Conservation (phyloP, 2,113 vertebrate species). For the Ifrita kowaldi region DNA sequence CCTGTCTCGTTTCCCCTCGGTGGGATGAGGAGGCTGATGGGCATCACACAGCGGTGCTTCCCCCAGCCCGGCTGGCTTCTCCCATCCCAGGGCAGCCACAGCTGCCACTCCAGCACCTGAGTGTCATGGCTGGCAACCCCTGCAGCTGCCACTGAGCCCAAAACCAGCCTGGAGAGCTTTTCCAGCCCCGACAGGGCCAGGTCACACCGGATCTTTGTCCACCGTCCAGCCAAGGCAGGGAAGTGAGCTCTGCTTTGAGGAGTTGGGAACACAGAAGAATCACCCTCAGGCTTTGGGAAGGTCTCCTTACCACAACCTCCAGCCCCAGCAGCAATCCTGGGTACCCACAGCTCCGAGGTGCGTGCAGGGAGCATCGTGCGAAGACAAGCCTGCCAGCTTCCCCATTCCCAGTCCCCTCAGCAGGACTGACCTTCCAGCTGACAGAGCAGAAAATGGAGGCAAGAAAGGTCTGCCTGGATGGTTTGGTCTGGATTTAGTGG, state of each 20-base stretch:
- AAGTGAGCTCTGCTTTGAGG: neutral
- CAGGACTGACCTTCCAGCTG: neutral
- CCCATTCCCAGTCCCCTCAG: neutral
- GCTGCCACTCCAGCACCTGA: neutral
- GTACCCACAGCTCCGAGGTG: neutral
- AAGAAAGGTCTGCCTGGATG: neutral
- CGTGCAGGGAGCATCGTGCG: neutral
- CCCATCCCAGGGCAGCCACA: neutral
- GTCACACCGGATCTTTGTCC: neutral
- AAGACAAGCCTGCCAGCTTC: neutral
- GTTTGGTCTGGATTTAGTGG: neutral
- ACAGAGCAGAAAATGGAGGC: neutral
- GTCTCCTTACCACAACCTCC: neutral
- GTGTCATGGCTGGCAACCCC: neutral
- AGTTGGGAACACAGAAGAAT: neutral
- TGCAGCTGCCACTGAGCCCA: neutral
- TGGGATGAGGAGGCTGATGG: fast-evolving
- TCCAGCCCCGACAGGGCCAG: neutral
- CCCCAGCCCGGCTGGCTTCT: neutral
- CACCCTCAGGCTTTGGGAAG: neutral
- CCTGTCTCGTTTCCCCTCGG: fast-evolving
- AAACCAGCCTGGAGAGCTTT: neutral
- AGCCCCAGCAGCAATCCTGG: neutral
- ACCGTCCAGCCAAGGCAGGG: fast-evolving
- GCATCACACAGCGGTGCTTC: fast-evolving